These are phyloP conservation scores for Erebia aethiops DNA, from an alignment of 2,888 invertebrate genomes.

Conservation along the genomic window DNA sequence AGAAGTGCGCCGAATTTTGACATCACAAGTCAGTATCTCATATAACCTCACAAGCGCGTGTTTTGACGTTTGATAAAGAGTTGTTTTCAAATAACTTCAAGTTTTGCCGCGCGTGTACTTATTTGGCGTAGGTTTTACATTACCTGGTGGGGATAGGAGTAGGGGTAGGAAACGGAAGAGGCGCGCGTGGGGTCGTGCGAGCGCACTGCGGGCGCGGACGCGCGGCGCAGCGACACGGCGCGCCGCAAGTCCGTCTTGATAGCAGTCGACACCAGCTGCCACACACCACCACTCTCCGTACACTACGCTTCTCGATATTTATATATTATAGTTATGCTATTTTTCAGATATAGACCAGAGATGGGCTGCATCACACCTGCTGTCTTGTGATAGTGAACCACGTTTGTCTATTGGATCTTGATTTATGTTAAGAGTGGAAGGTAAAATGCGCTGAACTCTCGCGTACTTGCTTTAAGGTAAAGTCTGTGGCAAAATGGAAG, in stretches of 20 bases:
- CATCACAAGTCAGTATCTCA: no score
- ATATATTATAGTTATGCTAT: not conserved
- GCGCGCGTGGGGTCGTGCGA: slow-evolving; percentile 62
- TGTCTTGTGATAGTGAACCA: no score
- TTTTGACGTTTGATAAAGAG: no score
- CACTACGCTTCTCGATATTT: slow-evolving; percentile 28
- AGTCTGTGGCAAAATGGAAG: no score
- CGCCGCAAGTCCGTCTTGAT: slow-evolving; percentile 89
- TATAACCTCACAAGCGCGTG: no score
- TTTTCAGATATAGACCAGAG: not conserved
- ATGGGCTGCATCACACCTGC: not conserved
- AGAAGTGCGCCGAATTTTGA: no score
- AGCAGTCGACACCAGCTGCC: slow-evolving; percentile 88
- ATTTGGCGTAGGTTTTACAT: not conserved
- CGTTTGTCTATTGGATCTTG: no score
- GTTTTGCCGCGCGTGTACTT: no score
- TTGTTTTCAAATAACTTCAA: no score
- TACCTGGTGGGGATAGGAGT: slow-evolving; percentile 72
- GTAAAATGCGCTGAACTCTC: no score
- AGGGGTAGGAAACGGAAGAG: slow-evolving; percentile 73
- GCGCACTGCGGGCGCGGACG: slow-evolving; percentile 75
- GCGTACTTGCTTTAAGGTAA: no score
- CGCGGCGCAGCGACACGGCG: slow-evolving; percentile 72
- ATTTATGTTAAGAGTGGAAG: no score
- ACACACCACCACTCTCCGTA: slow-evolving; percentile 39